Percentiles rank a stretch among this genome's conserved stretches.
These are phyloP conservation scores for Scomber colias DNA, from an alignment of 2,113 vertebrate species.

Conservation along the genomic window DNA sequence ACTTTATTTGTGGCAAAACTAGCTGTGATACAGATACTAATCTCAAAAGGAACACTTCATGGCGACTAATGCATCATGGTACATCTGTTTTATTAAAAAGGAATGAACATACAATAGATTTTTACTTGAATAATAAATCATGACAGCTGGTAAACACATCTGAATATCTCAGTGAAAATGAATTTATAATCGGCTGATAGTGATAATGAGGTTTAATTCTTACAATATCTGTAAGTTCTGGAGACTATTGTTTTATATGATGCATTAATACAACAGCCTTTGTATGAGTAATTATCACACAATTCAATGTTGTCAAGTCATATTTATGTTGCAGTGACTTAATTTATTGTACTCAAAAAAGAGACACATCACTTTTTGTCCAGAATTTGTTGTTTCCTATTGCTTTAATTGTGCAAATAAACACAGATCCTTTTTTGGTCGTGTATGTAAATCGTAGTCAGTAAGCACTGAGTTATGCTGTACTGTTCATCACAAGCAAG, in stretches of 20 bases:
- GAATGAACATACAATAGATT: not conserved
- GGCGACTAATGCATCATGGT: not conserved
- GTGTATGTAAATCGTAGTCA: not conserved
- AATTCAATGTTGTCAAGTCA: conserved; percentile 5
- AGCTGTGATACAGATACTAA: not conserved
- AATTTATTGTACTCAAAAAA: conserved; percentile 49
- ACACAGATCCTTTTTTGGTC: conserved; percentile 11
- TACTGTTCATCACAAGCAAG: not conserved
- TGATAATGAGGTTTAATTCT: not conserved
- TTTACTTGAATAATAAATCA: conserved; percentile 28
- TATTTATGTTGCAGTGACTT: conserved; percentile 31
- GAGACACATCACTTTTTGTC: conserved; percentile 12
- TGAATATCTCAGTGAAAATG: not conserved
- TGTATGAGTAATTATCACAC: conserved; percentile 8
- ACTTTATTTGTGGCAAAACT: conserved; percentile 3
- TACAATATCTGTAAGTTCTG: not conserved
- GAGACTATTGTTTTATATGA: conserved; percentile 1
- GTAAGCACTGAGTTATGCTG: not conserved
- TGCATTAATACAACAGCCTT: conserved; percentile 9
- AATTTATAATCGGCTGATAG: not conserved
- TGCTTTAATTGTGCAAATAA: conserved; percentile 58
- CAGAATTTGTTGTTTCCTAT: conserved; percentile 22
- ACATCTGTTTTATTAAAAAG: not conserved
- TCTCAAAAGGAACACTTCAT: not conserved
- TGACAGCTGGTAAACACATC: not conserved